Percentiles rank a stretch among this genome's conserved stretches.
Evolutionary conservation across 2,113 vertebrate genomes (phyloP).

Genomic region (Madoqua kirkii): DNA sequence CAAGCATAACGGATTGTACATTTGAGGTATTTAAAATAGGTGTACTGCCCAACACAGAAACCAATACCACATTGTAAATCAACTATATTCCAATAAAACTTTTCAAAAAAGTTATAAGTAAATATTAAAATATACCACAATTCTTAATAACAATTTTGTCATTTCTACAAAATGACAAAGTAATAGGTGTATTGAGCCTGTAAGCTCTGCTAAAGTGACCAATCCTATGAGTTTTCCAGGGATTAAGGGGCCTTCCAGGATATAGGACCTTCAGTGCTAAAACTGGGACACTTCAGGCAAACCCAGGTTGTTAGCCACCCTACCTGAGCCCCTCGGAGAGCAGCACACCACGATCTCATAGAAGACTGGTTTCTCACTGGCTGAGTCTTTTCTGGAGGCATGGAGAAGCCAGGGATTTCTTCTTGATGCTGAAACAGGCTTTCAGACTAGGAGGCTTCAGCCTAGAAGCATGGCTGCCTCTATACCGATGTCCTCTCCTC

Average conservation of each 20-base stretch:
- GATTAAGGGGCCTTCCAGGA: background rate
- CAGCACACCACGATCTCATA: background rate
- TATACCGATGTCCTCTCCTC: background rate
- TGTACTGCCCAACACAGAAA: background rate
- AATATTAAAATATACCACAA: background rate
- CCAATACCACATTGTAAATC: background rate
- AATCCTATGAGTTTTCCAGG: background rate
- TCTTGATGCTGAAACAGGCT: background rate
- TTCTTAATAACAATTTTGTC: background rate
- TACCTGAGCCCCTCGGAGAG: background rate
- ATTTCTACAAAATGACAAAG: background rate
- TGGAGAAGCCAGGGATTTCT: background rate
- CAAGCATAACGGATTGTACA: background rate
- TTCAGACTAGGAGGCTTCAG: background rate
- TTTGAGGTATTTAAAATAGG: background rate
- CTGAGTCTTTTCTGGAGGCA: background rate
- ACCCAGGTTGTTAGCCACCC: background rate
- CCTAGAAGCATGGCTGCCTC: background rate
- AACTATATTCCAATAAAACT: background rate
- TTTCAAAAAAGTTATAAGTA: background rate
- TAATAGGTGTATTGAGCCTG: background rate
- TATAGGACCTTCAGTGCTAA: background rate
- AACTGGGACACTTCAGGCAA: background rate
- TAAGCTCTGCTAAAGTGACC: background rate
- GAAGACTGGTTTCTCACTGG: background rate